Evolutionary conservation across 2,113 vertebrate species (phyloP), one percentile per base, ranked within the genome.

Genomic region (Serinus canaria): DNA sequence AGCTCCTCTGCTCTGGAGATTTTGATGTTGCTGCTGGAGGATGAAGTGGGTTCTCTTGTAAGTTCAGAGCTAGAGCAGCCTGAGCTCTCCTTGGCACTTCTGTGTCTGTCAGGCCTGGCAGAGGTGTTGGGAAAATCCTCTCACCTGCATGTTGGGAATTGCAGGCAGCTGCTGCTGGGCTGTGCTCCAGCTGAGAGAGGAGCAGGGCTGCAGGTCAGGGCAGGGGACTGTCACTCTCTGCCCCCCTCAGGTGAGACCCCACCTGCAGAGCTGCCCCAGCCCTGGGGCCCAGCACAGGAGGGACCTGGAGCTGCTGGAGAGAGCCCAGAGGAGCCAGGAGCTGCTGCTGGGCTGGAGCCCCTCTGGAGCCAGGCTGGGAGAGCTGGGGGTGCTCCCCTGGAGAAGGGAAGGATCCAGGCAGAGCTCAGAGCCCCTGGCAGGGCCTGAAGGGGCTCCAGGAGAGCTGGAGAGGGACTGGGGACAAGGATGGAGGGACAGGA

Each of bases 301-400:
- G 20, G 6, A n/a, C 13, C 3, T 70, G 66, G 79, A 70, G 79
- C 55, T 68, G 64, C 78, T 69, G 63, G 9, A 46, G 33, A 44
- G 31, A 56, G 60, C 0, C 76, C 49, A 44, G 60, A 19, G 76
- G 37, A 21, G 21, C 5, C 33, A 2, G 2, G 62, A 44, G 49
- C 15, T 68, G 52, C 43, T 68, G 6, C 28, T 59, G 53, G 35
- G 44, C 3, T 66, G 82, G 59, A 63, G 58, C 27, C 5, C 11
- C 68, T 55, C n/a, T 46, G 58, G 31, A 46, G 68, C 16, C 17
- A 10, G 59, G 3, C 22, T 64, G 82, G 68, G n/a, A 75, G 44
- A 50, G 37, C 35, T 77, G 46, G 46, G 33, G 0, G 0, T 4
- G 84, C 0, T 53, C 64, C 0, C 1, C 33, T 69, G 73, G 46